These are phyloP conservation scores for Crematogaster levior DNA, from an alignment of 2,888 invertebrate species.

Conservation along the genomic window DNA sequence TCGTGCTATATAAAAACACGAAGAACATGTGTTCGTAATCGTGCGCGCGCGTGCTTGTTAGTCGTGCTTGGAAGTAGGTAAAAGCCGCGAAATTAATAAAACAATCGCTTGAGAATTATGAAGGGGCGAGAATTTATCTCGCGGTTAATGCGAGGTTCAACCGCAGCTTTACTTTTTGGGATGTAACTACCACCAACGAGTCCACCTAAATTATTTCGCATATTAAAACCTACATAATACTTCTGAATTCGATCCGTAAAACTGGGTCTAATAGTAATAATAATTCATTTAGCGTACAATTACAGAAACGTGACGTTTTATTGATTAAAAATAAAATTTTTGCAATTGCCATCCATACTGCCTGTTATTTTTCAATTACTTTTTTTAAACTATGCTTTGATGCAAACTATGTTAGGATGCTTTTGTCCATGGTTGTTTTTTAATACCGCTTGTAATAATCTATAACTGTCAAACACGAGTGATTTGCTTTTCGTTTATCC, in stretches of 20 bases:
- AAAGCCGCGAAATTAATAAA: slow-evolving; percentile 37
- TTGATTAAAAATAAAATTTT: neutral
- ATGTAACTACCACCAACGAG: neutral
- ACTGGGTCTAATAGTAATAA: neutral
- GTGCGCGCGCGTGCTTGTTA: neutral
- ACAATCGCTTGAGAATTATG: slow-evolving; percentile 34
- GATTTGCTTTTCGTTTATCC: slow-evolving; percentile 17
- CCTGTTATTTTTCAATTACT: neutral
- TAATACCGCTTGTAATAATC: neutral
- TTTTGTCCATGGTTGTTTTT: neutral
- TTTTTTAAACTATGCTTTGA: no score
- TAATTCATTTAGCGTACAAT: neutral
- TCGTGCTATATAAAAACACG: neutral
- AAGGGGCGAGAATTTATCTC: slow-evolving; percentile 43
- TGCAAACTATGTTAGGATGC: no score
- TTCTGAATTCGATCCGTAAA: neutral
- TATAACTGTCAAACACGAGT: neutral
- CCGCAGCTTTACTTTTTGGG: neutral
- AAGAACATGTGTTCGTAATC: slow-evolving; percentile 20
- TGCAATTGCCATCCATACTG: neutral
- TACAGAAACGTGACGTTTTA: neutral
- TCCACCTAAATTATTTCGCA: slow-evolving; percentile 5
- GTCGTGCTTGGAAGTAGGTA: neutral
- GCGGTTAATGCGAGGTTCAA: slow-evolving; percentile 18
- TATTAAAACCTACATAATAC: neutral